These are phyloP conservation scores for Nymphalis io DNA, from an alignment of 1,140 invertebrate species.

Conservation along the genomic window DNA sequence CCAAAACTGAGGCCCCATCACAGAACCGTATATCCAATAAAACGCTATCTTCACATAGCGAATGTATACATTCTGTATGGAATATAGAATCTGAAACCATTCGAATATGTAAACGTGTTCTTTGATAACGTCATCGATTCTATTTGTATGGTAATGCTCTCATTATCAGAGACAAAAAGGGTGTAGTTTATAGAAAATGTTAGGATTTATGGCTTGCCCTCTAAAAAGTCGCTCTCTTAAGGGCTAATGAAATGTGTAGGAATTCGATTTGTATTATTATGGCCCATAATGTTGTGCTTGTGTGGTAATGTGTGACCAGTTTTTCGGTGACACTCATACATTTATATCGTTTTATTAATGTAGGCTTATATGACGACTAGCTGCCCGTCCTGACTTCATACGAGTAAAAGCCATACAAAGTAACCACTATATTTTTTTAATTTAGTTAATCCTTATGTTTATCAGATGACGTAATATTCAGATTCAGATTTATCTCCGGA, in stretches of 20 bases:
- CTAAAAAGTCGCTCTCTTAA: conserved; percentile 51
- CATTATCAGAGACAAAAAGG: conserved; percentile 75
- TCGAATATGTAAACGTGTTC: conserved; percentile 15
- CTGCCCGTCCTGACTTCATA: too few species aligned
- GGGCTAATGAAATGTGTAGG: conserved; percentile 51
- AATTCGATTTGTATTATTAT: conserved; percentile 36
- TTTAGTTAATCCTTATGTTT: background rate
- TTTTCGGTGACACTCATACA: conserved; percentile 25
- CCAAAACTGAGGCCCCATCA: conserved; percentile 43
- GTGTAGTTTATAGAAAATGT: conserved; percentile 55
- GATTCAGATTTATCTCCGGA: too few species aligned
- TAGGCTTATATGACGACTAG: background rate
- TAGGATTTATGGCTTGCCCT: conserved; percentile 61
- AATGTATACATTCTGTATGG: conserved; percentile 10
- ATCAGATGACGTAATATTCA: background rate
- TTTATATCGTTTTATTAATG: conserved; percentile 1
- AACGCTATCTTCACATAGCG: background rate
- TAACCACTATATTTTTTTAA: too few species aligned
- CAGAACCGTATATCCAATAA: conserved; percentile 18
- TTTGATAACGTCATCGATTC: conserved; percentile 43
- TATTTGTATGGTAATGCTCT: conserved; percentile 78
- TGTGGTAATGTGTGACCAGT: conserved; percentile 31
- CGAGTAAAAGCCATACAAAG: too few species aligned
- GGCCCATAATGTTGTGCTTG: conserved; percentile 31
- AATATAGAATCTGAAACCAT: background rate